A percentile compares a stretch with the other conserved stretches of the same genome.
These are phyloP conservation scores for Dicyrtomina minuta DNA, from an alignment of 2,888 invertebrate genomes.

Conservation along the genomic window DNA sequence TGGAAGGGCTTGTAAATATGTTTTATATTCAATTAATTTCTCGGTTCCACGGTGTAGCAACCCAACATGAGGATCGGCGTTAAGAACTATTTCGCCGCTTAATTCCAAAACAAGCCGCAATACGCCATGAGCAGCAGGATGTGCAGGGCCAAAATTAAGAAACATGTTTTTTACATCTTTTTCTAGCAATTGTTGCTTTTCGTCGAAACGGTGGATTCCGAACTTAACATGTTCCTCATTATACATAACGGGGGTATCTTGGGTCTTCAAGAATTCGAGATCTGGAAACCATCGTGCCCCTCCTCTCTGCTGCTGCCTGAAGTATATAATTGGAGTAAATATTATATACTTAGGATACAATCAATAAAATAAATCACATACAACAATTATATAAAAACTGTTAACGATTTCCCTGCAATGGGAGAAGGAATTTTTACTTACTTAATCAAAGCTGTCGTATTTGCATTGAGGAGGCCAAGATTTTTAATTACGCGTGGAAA, in stretches of 20 bases:
- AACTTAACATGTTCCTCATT: constrained; percentile 68
- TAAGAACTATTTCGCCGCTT: constrained; percentile 82
- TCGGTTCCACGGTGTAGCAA: constrained; percentile 95
- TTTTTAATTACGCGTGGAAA: neutral
- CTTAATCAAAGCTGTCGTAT: neutral
- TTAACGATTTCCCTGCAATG: no score
- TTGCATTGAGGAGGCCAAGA: constrained; percentile 4
- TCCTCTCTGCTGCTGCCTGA: constrained; percentile 35
- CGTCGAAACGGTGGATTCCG: constrained; percentile 68
- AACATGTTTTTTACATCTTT: constrained; percentile 80
- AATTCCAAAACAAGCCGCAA: constrained; percentile 79
- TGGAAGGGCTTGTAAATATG: constrained; percentile 93
- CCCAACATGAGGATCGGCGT: constrained; percentile 96
- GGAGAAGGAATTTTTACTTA: neutral
- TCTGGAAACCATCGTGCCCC: constrained; percentile 73
- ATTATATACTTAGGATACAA: no score
- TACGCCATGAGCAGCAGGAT: constrained; percentile 93
- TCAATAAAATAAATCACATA: no score
- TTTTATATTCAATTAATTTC: constrained; percentile 97
- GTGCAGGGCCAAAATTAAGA: constrained; percentile 90
- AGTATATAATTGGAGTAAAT: no score
- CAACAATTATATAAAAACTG: no score
- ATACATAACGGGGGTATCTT: constrained; percentile 72
- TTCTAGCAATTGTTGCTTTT: constrained; percentile 64
- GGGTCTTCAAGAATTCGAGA: constrained; percentile 68